A percentile compares a stretch with the other conserved stretches of the same genome.
Conservation (phyloP, 2,888 invertebrate genomes). For the Plagodis pulveraria region DNA sequence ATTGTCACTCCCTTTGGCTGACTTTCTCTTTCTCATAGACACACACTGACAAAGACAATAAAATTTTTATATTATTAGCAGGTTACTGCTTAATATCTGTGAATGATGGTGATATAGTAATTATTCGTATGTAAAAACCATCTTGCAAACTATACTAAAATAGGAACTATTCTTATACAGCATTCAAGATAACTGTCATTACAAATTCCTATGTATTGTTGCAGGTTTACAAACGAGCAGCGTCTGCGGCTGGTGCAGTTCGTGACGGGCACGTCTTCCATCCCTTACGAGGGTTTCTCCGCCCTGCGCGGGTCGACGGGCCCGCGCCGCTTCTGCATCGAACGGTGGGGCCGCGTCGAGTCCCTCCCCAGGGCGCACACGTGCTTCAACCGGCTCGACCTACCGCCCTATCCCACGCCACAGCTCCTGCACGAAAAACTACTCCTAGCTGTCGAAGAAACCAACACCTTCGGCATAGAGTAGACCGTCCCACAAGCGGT, state of each 20-base stretch:
- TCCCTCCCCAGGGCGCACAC: slow-evolving; percentile 98
- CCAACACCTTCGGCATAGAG: slow-evolving; percentile 98
- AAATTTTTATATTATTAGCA: too few relatives aligned
- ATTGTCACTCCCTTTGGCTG: too few relatives aligned
- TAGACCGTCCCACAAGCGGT: slow-evolving; percentile 69
- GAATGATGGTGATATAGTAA: too few relatives aligned
- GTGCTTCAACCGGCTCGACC: slow-evolving; percentile 98
- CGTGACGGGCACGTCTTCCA: slow-evolving; percentile 98
- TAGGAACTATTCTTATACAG: too few relatives aligned
- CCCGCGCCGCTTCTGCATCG: slow-evolving; percentile 97
- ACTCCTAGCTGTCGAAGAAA: slow-evolving; percentile 96
- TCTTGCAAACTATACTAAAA: too few relatives aligned
- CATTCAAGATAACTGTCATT: too few relatives aligned
- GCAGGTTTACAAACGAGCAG: slow-evolving; percentile 96
- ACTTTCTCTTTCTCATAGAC: too few relatives aligned
- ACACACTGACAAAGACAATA: too few relatives aligned
- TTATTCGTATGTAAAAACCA: too few relatives aligned
- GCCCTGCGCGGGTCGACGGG: slow-evolving; percentile 98
- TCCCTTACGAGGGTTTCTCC: slow-evolving; percentile 98
- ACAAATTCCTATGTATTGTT: not conserved
- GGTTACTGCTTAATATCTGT: too few relatives aligned
- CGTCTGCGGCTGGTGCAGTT: slow-evolving; percentile 96
- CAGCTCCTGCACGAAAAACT: slow-evolving; percentile 96
- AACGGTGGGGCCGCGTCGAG: slow-evolving; percentile 98
- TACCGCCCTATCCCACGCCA: slow-evolving; percentile 97